Conservation (phyloP, 2,888 invertebrate species). For the Oeneis ivallda region DNA sequence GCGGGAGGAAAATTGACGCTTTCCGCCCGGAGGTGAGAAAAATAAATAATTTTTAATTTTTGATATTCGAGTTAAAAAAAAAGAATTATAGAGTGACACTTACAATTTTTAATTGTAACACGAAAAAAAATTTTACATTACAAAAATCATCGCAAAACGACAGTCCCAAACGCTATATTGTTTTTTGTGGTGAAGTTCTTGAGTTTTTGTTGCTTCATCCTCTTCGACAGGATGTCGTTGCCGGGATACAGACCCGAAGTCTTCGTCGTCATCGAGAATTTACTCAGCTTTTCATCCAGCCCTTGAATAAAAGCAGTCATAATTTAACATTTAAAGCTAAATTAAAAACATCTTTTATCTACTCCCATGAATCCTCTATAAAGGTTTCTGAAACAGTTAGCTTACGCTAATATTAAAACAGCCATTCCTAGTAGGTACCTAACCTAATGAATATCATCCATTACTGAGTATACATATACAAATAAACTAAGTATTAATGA, state of each 20-base stretch:
- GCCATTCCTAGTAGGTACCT: too few relatives aligned
- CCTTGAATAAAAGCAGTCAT: not conserved
- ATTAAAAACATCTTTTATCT: too few relatives aligned
- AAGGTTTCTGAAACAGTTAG: too few relatives aligned
- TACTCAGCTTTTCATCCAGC: slow-evolving; percentile 45
- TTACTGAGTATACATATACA: too few relatives aligned
- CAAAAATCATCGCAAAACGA: slow-evolving; percentile 24
- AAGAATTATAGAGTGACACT: not conserved
- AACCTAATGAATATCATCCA: too few relatives aligned
- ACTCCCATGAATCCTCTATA: too few relatives aligned
- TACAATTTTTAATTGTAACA: not conserved
- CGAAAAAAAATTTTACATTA: not conserved
- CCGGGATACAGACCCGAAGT: slow-evolving; percentile 53
- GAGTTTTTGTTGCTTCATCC: slow-evolving; percentile 15
- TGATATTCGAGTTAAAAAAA: not conserved
- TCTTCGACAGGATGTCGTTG: slow-evolving; percentile 50
- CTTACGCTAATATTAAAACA: too few relatives aligned
- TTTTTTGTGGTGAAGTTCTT: slow-evolving; percentile 19
- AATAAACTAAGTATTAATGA: too few relatives aligned
- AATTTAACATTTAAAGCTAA: too few relatives aligned
- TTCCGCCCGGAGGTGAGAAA: too few relatives aligned
- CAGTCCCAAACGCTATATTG: slow-evolving; percentile 26
- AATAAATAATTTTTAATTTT: too few relatives aligned
- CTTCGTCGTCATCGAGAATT: slow-evolving; percentile 48
- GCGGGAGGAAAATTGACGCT: too few relatives aligned